Percentiles rank a stretch among this genome's conserved stretches.
phyloP scores from a whole-genome alignment of 2,888 invertebrate genomes.

The Syritta pipiens region DNA sequence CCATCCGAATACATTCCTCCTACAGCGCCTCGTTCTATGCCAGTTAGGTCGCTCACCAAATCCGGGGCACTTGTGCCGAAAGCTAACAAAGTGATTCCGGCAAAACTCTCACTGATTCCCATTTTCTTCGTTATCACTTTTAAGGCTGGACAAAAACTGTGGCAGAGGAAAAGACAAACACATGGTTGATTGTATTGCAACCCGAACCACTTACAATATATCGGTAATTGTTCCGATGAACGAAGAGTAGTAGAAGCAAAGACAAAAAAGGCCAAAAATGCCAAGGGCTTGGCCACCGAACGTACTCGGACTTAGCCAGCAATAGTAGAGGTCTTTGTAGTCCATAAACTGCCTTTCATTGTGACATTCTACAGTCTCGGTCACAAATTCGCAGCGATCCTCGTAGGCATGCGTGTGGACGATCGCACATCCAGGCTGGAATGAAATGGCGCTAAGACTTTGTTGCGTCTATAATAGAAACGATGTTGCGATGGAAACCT shows the following conservation, averaged over 20 bases:
- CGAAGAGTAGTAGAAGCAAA: constrained; percentile 80
- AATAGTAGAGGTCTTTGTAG: constrained; percentile 78
- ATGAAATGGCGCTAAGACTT: too few relatives aligned
- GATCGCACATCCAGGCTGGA: constrained; percentile 75
- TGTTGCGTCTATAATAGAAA: too few relatives aligned
- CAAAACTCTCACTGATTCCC: constrained; percentile 81
- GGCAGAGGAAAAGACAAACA: constrained; percentile 28
- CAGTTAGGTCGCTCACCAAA: constrained; percentile 82
- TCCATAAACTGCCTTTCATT: constrained; percentile 73
- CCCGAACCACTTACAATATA: constrained; percentile 82
- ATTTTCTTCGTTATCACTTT: constrained; percentile 79
- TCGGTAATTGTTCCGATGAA: constrained; percentile 82
- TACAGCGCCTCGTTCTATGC: too few relatives aligned
- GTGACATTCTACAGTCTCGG: constrained; percentile 74
- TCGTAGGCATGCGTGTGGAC: constrained; percentile 74
- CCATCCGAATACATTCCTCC: constrained; percentile 78
- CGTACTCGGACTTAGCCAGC: constrained; percentile 73
- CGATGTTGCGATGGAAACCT: constrained; percentile 22
- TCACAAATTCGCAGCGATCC: constrained; percentile 78
- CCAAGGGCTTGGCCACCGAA: constrained; percentile 48
- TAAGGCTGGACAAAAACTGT: constrained; percentile 81
- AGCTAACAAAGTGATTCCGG: constrained; percentile 85
- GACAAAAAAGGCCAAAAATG: constrained; percentile 56
- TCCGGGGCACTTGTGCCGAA: constrained; percentile 87
- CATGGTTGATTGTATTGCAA: too few relatives aligned